Percentiles rank a stretch among this genome's conserved stretches.
Conservation (phyloP, 2,888 invertebrate species). For the Drosophila infuscata region DNA sequence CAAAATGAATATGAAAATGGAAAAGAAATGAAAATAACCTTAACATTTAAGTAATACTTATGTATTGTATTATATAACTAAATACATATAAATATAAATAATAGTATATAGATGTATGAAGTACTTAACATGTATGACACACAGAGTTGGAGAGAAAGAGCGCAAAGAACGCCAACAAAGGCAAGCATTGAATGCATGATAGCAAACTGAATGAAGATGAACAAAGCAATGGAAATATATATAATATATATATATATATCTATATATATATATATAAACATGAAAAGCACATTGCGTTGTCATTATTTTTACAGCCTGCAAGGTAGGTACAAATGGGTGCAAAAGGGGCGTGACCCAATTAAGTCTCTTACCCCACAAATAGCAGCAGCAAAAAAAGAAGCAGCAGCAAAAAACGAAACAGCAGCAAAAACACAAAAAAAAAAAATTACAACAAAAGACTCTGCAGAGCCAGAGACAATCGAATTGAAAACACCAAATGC, state of each 20-base stretch:
- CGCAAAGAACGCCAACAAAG: slow-evolving; percentile 52
- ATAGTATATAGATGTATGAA: slow-evolving; percentile 67
- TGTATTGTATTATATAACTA: slow-evolving; percentile 70
- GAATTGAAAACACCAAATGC: slow-evolving; percentile 42
- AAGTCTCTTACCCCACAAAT: slow-evolving; percentile 22
- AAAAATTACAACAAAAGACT: slow-evolving; percentile 3
- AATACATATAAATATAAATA: slow-evolving; percentile 39
- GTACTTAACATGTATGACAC: slow-evolving; percentile 62
- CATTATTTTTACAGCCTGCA: slow-evolving; percentile 60
- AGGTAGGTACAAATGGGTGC: slow-evolving; percentile 42
- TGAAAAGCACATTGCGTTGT: slow-evolving; percentile 54
- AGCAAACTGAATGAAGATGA: slow-evolving; percentile 63
- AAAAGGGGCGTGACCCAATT: slow-evolving; percentile 67
- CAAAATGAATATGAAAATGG: slow-evolving; percentile 14
- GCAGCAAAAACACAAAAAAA: not conserved
- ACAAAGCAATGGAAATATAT: slow-evolving; percentile 72
- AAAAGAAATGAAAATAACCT: slow-evolving; percentile 43
- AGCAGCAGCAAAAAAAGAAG: not conserved
- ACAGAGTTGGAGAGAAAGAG: slow-evolving; percentile 7
- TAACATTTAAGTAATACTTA: slow-evolving; percentile 66
- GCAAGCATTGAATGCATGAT: slow-evolving; percentile 73
- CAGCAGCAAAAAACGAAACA: too few relatives aligned
- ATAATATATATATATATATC: slow-evolving; percentile 37
- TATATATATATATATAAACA: slow-evolving; percentile 46
- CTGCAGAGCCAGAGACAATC: slow-evolving; percentile 39